Evolutionary conservation across 2,113 vertebrate species (phyloP).

Genomic region (Origma solitaria): DNA sequence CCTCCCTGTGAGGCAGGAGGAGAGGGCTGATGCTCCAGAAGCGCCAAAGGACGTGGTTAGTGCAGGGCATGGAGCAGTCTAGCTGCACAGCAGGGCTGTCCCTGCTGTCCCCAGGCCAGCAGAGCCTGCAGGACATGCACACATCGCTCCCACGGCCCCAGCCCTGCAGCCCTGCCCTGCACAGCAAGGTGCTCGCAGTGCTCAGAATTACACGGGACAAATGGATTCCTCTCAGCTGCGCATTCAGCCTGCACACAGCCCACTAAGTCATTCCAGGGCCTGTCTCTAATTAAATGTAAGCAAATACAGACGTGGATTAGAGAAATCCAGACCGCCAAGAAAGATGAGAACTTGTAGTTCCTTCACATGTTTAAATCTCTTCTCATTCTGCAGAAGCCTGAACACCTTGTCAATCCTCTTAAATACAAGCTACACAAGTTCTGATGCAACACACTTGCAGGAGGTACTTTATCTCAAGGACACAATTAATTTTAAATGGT

Average conservation of each 20-base stretch:
- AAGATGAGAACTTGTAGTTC: background rate
- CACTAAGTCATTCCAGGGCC: background rate
- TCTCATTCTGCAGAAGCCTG: background rate
- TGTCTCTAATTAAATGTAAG: background rate
- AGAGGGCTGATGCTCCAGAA: background rate
- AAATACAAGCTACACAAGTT: background rate
- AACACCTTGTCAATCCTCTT: background rate
- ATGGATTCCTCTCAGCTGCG: background rate
- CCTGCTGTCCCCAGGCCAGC: background rate
- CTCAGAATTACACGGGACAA: background rate
- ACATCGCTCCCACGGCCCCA: too few species aligned
- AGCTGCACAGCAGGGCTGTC: background rate
- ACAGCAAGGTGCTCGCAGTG: background rate
- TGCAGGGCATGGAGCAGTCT: background rate
- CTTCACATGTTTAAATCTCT: background rate
- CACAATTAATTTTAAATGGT: background rate
- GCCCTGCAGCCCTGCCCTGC: too few species aligned
- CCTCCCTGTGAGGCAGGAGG: background rate
- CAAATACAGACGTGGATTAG: background rate
- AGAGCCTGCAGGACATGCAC: background rate
- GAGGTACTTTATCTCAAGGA: background rate
- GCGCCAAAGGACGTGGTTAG: background rate
- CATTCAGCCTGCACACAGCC: background rate
- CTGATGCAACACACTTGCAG: background rate
- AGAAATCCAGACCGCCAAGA: background rate